phyloP scores from a whole-genome alignment of 2,797 vertebrate genomes.

The Amniataba percoides region DNA sequence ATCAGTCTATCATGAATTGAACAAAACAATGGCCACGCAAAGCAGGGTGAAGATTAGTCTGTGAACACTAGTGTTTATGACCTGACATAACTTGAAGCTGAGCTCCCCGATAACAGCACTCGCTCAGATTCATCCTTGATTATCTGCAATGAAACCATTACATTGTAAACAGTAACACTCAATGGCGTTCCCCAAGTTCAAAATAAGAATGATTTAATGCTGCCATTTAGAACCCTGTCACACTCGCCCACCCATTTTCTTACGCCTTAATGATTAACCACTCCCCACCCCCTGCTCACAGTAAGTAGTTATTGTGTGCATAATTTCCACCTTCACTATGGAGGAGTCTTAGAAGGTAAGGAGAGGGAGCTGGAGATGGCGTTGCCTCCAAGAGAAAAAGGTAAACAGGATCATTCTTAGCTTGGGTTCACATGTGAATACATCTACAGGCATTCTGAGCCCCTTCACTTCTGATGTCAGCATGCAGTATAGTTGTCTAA shows the following conservation, averaged over 20 bases:
- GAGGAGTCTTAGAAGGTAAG: conserved; percentile 2
- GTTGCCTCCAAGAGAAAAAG: conserved; percentile 11
- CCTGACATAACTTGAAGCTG: conserved; percentile 28
- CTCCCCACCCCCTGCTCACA: conserved; percentile 2
- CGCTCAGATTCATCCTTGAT: conserved; percentile 22
- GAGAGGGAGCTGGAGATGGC: conserved; percentile 2
- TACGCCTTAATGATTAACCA: conserved; percentile 28
- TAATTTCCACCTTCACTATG: conserved; percentile 9
- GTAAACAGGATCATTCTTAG: conserved; percentile 14
- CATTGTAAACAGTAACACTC: conserved; percentile 8
- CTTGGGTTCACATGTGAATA: conserved; percentile 7
- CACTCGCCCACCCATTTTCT: conserved; percentile 27
- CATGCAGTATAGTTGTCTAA: not conserved
- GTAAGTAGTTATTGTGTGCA: conserved; percentile 22
- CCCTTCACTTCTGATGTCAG: not conserved
- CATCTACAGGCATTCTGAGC: not conserved
- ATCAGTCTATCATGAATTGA: conserved; percentile 33
- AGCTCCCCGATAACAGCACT: conserved; percentile 19
- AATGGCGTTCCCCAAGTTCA: conserved; percentile 2
- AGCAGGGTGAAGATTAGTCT: conserved; percentile 32
- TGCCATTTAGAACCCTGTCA: conserved; percentile 20
- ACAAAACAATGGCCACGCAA: conserved; percentile 41
- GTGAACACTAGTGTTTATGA: conserved; percentile 44
- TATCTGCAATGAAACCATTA: conserved; percentile 34
- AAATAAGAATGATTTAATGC: conserved; percentile 46